Base-by-base conservation (phyloP, 1,140 invertebrate genomes). In the Drosophila ogumai region DNA sequence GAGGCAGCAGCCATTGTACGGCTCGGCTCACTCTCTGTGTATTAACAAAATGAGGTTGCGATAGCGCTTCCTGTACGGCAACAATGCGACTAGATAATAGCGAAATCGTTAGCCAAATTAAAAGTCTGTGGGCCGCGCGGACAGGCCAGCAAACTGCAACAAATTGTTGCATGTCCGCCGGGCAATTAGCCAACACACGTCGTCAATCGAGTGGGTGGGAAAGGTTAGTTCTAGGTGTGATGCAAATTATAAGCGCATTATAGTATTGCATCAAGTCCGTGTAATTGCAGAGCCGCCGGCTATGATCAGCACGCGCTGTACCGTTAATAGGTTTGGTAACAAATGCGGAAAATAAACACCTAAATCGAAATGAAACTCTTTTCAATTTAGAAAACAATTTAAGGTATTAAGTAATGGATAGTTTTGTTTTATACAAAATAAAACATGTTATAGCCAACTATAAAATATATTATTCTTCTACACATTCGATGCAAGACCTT, bases 41-140 rank as follows among this genome's bases (percentile, higher is more conserved):
- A 64, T 41, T 65, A 46, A 57, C 44, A 47, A 41, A 66, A 38
- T 75, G 22, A 46, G 40, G 72, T 57, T 78, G 75, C 61, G 79
- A 66, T 59, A 67, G 61, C 56, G 68, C 71, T 86, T 87, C 82
- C 82, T 86, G 82, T 47, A 43, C 63, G 28, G 64, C 68, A 43
- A 67, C 68, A 81, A 81, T 86, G 57, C 57, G 19, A 32, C 9
- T 34, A 74, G 63, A 60, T 86, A 68, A 87, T 76, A 52, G 54
- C 58, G 19, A 25, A 87, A 78, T 80, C 41, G 85, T 80, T 90
- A 90, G 44, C 60, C 57, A 76, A 87, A 77, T 87, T 87, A 59
- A 82, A 82, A 76, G 43, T 49, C 58, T 63, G 56, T 46, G 46
- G 57, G 54, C 43, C 43, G 74, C 49, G n/a, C 7, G 13, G 44